Evolutionary conservation across 1,140 invertebrate species (phyloP), one percentile per base, ranked within the genome.

Genomic region (Trialeurodes vaporariorum): DNA sequence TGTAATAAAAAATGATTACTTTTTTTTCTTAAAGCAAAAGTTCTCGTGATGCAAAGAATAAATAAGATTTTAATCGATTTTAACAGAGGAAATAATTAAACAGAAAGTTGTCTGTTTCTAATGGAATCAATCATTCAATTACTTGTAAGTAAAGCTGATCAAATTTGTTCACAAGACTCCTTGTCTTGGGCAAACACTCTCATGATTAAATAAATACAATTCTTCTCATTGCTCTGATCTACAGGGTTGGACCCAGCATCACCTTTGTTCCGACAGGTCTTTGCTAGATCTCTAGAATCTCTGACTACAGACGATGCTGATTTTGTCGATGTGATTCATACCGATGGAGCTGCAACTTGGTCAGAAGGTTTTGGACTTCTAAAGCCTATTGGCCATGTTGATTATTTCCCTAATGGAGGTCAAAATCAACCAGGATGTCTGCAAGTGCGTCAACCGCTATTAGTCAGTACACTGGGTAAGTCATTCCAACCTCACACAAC

Each of bases 381-480:
- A 61, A 81, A 76, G 74, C 83, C 79, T 67, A 81, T 80, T 74
- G 86, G 81, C 65, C 83, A 90, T 70, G 80, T 87, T 0, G 89
- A 92, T 73, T 89, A 89, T 75, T 91, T 85, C 69, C 84, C 85
- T 0, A 91, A 91, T 71, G 88, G 88, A 17, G 89, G 88, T 0
- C 77, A 80, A 60, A 77, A 83, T 66, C 89, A 92, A 74, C 87
- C 88, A 0, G 88, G 88, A 0, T 91, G 89, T 67, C 77, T 68
- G 0, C 81, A 83, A 60, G 74, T 80, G 0, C 80, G 79, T 67
- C 81, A 80, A 66, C 78, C 81, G 1, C 79, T 82, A 2, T 76
- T 83, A n/a, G 79, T 81, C 26, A 79, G 78, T 27, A 79, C 80
- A 70, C 74, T 82, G 21, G 75, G 76, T 76, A 68, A 71, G n/a